Base-by-base conservation (phyloP, 1,140 invertebrate genomes). In the Ephestia elutella region DNA sequence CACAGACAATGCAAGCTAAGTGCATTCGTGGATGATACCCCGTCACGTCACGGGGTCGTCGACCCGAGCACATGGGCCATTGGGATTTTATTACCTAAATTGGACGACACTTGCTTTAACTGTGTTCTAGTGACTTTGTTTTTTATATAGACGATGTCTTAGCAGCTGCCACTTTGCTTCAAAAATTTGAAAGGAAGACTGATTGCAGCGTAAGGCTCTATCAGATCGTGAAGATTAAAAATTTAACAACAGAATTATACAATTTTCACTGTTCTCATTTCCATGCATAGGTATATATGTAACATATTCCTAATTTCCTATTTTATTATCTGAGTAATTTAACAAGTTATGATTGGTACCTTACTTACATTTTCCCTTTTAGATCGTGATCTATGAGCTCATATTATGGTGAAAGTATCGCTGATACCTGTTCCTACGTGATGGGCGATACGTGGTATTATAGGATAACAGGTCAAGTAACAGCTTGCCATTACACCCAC, bases 71-170 rank as follows among this genome's bases (percentile, higher is more conserved):
- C 7, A 15, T 44, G 38, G 38, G 5, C 10, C 13, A 44, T 44
- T 15, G 38, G 15, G 38, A 44, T 44, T 44, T 44, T 44, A 44
- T 44, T 44, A 44, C 15, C 38, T 44, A 10, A 44, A 44, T 44
- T 44, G 38, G n/a, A 44, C 38, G 38, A 44, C 38, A 44, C n/a
- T 44, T 44, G 38, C 38, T 15, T 44, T 44, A 15, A 44, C 2
- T 17, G 30, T 73, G 53, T 71, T 64, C 66, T 68, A 63, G 55
- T 13, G 15, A 44, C 13, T 44, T 44, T 44, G 2, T 32, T 32
- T 32, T 32, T 1, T 32, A n/a, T n/a, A n/a, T n/a, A n/a, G 7
- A 32, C 3, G 30, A 32, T 11, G 30, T 32, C 8, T 28, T 28
- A 28, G 25, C 8, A 5, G 8, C 8, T 28, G 25, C n/a, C 8